Base-by-base conservation (phyloP, 1,140 invertebrate genomes). In the Ceratosolen fusciceps region DNA sequence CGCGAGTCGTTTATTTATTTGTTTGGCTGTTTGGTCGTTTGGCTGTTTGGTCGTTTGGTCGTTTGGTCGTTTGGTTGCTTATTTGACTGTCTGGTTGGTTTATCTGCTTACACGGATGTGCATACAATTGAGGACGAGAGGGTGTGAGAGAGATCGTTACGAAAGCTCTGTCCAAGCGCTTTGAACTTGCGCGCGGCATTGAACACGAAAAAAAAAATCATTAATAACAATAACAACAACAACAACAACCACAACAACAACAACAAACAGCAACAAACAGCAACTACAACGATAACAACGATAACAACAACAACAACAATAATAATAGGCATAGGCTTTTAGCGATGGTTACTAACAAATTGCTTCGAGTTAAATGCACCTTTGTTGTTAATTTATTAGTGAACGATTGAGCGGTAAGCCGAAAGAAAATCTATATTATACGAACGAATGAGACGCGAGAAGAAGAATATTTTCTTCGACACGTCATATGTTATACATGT, bases 1-100 rank as follows among this genome's bases (percentile, higher is more conserved):
- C 52, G 58, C 49, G 58, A 72, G 49, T 10, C 5, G 65, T 60
- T 73, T 78, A 72, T 62, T 73, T 78, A 77, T 77, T 68, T 65
- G 39, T 72, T 77, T 65, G 19, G 34, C 65, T 65, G 14, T 65
- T 65, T 43, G 26, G 16, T 58, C 34, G 39, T 70, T 70, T 4
- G 24, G 24, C 29, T 24, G n/a, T 60, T 60, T 24, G 7, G 24
- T 60, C 24, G 8, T 62, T 65, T 31, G 29, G 47, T 39, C 24
- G n/a, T 74, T 39, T 43, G 39, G 5, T 12, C 12, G 39, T 43
- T 12, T 43, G 39, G 5, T 12, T 43, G 39, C 12, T 12, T 43
- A 43, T 43, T 12, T 12, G 39, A 43, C 39, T 12, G 39, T 43
- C 39, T 43, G 39, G 5, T 43, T 43, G 5, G 5, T 43, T 12